A percentile compares a stretch with the other conserved stretches of the same genome.
phyloP scores from a whole-genome alignment of 2,888 invertebrate species.

The Diloba caeruleocephala region DNA sequence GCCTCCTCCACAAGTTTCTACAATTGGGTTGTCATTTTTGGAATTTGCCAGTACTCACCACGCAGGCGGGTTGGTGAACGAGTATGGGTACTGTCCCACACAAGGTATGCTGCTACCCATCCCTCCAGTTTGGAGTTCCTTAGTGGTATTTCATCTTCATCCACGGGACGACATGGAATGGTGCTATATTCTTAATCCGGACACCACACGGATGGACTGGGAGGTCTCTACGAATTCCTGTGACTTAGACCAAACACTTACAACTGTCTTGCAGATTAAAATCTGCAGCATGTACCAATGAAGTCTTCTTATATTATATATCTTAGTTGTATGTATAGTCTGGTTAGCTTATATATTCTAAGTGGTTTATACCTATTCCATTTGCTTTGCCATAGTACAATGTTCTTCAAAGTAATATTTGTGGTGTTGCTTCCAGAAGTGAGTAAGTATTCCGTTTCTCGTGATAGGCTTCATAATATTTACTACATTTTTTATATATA shows the following conservation, averaged over 20 bases:
- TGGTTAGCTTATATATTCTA: constrained; percentile 14
- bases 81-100: too few species aligned
- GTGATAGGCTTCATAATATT: too few species aligned
- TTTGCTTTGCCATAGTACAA: not conserved
- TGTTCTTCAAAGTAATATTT: not conserved
- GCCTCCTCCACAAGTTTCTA: too few species aligned
- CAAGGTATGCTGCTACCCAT: too few species aligned
- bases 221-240: not conserved
- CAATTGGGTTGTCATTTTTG: too few species aligned
- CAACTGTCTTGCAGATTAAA: constrained; percentile 70
- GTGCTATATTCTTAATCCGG: too few species aligned
- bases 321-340: constrained; percentile 12
- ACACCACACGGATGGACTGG: too few species aligned
- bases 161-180: not conserved
- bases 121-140: too few species aligned
- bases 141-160: too few species aligned
- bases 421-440: not conserved
- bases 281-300: constrained; percentile 66
- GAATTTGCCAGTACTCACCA: too few species aligned
- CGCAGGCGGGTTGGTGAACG: too few species aligned
- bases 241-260: constrained; percentile 44
- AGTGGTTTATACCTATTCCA: constrained; percentile 7
- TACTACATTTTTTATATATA: too few species aligned
- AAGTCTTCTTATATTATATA: constrained; percentile 56
- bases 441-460: not conserved